Percentiles rank a stretch among this genome's conserved stretches.
phyloP scores from a whole-genome alignment of 35 echinoderm and acorn worm species.

The Patiria miniata region DNA sequence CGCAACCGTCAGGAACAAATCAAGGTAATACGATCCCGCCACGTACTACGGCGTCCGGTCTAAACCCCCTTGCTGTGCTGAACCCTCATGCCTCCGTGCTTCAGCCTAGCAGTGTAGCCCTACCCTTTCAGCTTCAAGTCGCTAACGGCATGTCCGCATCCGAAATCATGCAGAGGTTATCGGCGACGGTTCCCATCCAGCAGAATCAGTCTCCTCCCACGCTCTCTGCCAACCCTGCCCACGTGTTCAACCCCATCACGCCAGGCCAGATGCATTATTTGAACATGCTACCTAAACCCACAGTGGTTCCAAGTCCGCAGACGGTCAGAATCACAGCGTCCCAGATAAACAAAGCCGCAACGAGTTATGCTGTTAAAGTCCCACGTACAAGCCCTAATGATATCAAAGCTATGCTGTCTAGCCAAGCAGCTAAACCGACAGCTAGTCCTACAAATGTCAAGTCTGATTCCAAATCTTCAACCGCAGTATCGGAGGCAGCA shows the following conservation, averaged over 20 bases:
- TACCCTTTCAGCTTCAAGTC: neutral
- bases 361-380: neutral
- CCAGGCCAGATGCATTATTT: neutral
- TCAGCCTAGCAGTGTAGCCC: neutral
- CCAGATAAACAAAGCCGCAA: conserved; percentile 1
- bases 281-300: neutral
- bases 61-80: neutral
- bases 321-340: neutral
- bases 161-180: conserved; percentile 8
- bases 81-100: neutral
- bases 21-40: neutral
- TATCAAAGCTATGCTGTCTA: conserved; percentile 7
- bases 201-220: neutral
- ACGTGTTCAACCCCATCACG: neutral
- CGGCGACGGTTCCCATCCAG: neutral
- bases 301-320: neutral
- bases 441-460: no score
- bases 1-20: neutral
- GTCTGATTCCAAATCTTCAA: no score
- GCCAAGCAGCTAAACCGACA: neutral
- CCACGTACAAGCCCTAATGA: neutral
- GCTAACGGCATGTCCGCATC: neutral
- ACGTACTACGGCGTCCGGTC: neutral
- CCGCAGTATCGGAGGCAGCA: no score
- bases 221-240: neutral